Conservation (phyloP, 2,888 invertebrate genomes). For the Spialia ferax region DNA sequence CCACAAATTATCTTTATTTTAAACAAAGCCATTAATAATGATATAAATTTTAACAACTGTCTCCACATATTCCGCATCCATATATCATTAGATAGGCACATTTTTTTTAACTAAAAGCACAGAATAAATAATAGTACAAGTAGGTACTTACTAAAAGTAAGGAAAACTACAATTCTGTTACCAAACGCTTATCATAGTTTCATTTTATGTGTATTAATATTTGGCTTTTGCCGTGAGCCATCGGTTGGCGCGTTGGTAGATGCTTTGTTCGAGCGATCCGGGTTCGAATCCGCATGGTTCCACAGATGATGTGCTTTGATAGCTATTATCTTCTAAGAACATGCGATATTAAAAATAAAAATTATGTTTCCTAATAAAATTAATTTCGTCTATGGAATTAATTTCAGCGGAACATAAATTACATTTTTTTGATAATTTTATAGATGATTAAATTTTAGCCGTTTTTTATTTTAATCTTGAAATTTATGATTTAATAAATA, state of each 20-base stretch:
- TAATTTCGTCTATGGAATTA: constrained; percentile 55
- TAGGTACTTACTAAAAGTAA: too few species aligned
- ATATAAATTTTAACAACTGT: too few species aligned
- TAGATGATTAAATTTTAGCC: too few species aligned
- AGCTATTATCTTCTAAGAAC: constrained; percentile 76
- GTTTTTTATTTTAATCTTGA: too few species aligned
- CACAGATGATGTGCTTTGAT: constrained; percentile 70
- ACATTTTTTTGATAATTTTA: constrained; percentile 42
- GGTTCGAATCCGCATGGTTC: constrained; percentile 77
- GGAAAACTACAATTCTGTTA: too few species aligned
- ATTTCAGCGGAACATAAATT: constrained; percentile 42
- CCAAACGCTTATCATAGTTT: neutral
- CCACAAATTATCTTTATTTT: too few species aligned
- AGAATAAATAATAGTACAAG: too few species aligned
- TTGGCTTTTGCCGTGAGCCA: constrained; percentile 42
- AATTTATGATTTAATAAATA: too few species aligned
- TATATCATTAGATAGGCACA: too few species aligned
- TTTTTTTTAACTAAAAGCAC: too few species aligned
- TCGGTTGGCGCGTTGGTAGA: constrained; percentile 47
- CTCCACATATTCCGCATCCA: too few species aligned
- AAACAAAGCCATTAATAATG: too few species aligned
- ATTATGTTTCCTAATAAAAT: constrained; percentile 55
- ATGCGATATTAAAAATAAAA: constrained; percentile 68
- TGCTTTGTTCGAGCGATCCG: constrained; percentile 41
- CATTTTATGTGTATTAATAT: constrained; percentile 22